A percentile compares a stretch with the other conserved stretches of the same genome.
phyloP scores from a whole-genome alignment of 2,113 vertebrate genomes.

The Gavialis gangeticus region DNA sequence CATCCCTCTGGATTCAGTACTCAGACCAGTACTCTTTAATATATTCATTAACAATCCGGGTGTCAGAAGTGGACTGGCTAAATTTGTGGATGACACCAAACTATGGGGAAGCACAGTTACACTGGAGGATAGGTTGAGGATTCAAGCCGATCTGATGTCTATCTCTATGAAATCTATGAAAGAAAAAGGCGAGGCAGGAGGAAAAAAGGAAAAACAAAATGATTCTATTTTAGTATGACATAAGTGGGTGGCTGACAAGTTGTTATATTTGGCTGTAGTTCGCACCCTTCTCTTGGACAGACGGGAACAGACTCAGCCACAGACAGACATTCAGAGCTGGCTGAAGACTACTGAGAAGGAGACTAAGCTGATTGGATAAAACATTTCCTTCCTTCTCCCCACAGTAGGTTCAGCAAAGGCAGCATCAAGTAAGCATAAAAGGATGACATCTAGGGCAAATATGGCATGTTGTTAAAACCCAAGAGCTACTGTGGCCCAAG shows the following conservation, averaged over 20 bases:
- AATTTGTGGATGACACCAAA: no score
- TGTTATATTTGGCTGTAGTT: not conserved
- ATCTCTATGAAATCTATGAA: not conserved
- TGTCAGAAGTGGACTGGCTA: no score
- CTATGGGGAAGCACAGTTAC: no score
- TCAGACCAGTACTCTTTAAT: no score
- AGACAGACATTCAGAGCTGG: fast-evolving
- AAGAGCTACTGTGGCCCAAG: no score
- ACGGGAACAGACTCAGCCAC: not conserved
- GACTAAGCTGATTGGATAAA: fast-evolving
- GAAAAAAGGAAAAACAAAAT: not conserved
- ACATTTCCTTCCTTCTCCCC: not conserved
- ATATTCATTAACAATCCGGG: no score
- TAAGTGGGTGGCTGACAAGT: not conserved
- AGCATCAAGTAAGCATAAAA: not conserved
- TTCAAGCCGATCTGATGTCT: no score
- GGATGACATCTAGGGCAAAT: fast-evolving
- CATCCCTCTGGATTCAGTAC: no score
- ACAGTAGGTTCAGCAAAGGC: not conserved
- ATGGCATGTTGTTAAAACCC: not conserved
- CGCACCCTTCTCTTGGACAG: not conserved
- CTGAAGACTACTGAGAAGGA: not conserved
- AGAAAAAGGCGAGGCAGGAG: not conserved
- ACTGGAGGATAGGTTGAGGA: no score
- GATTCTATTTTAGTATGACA: fast-evolving